phyloP scores from a whole-genome alignment of 2,797 vertebrate species.

The Argyrosomus regius region DNA sequence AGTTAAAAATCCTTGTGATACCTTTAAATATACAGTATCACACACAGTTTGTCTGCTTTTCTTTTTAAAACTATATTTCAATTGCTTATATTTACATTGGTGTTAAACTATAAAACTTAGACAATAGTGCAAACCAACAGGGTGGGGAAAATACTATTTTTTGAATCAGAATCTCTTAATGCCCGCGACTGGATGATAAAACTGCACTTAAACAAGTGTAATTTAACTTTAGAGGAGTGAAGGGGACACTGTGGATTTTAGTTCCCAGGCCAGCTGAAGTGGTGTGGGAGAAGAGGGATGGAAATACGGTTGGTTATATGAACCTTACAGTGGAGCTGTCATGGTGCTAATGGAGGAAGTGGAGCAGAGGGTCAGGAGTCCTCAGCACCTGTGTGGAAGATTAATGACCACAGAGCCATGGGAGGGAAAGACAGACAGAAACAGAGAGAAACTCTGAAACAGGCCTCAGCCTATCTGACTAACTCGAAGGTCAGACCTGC shows the following conservation, averaged over 20 bases:
- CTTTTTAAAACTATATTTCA: background rate
- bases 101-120: background rate
- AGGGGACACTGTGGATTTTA: conserved; percentile 42
- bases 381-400: conserved; percentile 83
- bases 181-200: conserved; percentile 40
- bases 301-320: conserved; percentile 70
- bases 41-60: background rate
- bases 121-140: background rate
- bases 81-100: background rate
- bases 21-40: background rate
- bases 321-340: conserved; percentile 80
- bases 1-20: too few species aligned
- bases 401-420: conserved; percentile 80
- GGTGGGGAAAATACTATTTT: background rate
- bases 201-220: conserved; percentile 47
- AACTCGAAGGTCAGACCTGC: conserved; percentile 57
- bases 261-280: conserved; percentile 46
- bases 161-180: background rate
- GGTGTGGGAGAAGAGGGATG: conserved; percentile 70
- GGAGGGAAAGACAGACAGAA: conserved; percentile 68
- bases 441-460: conserved; percentile 61
- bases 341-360: conserved; percentile 81
- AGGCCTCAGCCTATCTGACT: conserved; percentile 52
- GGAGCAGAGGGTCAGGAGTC: conserved; percentile 82
- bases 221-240: conserved; percentile 57